These are phyloP conservation scores for Cromileptes altivelis DNA, from an alignment of 2,113 vertebrate genomes.

Conservation along the genomic window DNA sequence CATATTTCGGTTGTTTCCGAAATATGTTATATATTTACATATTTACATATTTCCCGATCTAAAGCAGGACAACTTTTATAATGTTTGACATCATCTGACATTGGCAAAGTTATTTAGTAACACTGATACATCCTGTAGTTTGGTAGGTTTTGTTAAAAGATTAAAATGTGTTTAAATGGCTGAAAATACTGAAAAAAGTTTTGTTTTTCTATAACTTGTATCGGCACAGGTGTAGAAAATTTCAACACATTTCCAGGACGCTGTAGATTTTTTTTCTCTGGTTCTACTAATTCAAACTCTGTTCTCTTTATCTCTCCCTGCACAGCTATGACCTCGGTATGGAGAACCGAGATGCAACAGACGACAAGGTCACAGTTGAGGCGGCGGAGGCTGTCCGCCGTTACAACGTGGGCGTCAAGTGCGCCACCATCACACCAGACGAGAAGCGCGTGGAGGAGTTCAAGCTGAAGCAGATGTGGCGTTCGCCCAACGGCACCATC, in stretches of 20 bases:
- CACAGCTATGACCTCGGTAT: conserved; percentile 95
- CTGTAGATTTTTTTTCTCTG: neutral
- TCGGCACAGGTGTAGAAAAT: neutral
- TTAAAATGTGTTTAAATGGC: neutral
- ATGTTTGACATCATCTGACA: neutral
- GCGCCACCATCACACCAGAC: conserved; percentile 97
- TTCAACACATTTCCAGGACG: neutral
- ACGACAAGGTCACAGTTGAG: conserved; percentile 93
- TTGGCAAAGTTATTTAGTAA: neutral
- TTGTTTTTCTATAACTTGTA: neutral
- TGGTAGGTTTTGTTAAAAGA: neutral
- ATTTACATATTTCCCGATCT: neutral
- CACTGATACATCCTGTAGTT: neutral
- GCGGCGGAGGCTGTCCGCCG: conserved; percentile 94
- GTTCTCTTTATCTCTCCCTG: neutral
- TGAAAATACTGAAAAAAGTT: neutral
- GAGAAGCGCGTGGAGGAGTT: conserved; percentile 98
- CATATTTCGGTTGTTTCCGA: too few species aligned
- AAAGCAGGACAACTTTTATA: neutral
- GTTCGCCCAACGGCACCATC: conserved; percentile 98
- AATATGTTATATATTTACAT: too few species aligned
- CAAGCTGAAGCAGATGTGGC: conserved; percentile 98
- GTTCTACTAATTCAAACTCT: neutral
- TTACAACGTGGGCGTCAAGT: conserved; percentile 95
- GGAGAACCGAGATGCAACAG: conserved; percentile 93